Base-by-base conservation (phyloP, 2,797 vertebrate genomes). In the Onychomys torridus region DNA sequence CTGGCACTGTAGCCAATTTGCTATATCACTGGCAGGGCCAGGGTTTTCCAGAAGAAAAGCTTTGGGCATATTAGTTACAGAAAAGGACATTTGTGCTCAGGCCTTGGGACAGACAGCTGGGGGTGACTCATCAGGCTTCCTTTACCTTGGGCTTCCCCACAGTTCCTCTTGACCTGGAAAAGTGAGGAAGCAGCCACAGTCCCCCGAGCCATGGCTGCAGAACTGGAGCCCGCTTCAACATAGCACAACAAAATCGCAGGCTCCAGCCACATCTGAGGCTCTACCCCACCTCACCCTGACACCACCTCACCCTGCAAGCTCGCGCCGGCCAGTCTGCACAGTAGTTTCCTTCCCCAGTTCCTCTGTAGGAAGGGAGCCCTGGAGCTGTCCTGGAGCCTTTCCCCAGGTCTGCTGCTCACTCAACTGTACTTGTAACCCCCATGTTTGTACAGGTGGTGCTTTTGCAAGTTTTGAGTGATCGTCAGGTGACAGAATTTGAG, bases 21-120 rank as follows among this genome's bases (percentile, higher is more conserved):
- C 52, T 57, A 59, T 93, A 79, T 89, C 29, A 82, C 43, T 77
- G 91, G 90, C 90, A 37, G 59, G 67, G 59, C 46, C 61, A 90
- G 73, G 19, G 75, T 89, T 96, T 98, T 96, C 87, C 88, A 85
- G 61, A 90, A 93, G 89, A 55, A 95, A 88, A 65, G 55, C n/a
- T 96, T 8, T 96, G 67, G 84, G 86, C 90, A 90, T 29, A 34
- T 75, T 96, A 89, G 85, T 96, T 71, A 93, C 69, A 79, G 90
- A 73, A 90, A 89, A 89, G 55, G 63, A 29, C 57, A 83, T 86
- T 93, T 43, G 75, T 86, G 63, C 65, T 95, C 61, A 71, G 37
- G 40, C 75, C 9, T 79, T 40, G 14, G 94, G 65, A 76, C 65
- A 91, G 65, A 76, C 65, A 91, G 93, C 83, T 57, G n/a, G 89